Evolutionary conservation across 2,888 invertebrate species (phyloP).

Genomic region (Chrysomela aeneicollis): DNA sequence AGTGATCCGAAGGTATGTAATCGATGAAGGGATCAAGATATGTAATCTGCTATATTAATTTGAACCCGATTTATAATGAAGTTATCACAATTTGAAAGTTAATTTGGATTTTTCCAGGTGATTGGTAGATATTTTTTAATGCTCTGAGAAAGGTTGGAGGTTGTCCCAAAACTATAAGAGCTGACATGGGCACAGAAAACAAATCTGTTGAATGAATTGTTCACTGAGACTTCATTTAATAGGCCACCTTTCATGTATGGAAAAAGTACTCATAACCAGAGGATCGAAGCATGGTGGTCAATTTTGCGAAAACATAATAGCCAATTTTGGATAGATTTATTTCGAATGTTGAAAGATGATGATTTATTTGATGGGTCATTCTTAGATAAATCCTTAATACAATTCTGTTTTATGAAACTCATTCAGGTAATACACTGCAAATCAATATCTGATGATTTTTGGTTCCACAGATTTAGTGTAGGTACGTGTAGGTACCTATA

Average conservation of each 20-base stretch:
- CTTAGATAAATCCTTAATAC: constrained; percentile 27
- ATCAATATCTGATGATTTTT: no score
- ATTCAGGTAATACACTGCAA: no score
- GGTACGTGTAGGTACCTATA: no score
- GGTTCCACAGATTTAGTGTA: no score
- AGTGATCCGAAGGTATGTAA: constrained; percentile 25
- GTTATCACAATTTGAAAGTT: neutral
- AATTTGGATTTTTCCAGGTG: constrained; percentile 13
- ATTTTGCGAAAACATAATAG: constrained; percentile 21
- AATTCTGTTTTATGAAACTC: constrained; percentile 27
- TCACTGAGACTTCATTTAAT: neutral
- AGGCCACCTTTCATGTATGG: constrained; percentile 25
- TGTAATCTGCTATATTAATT: constrained; percentile 1
- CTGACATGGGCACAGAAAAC: constrained; percentile 20
- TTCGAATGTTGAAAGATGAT: constrained; percentile 25
- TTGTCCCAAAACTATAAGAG: constrained; percentile 9
- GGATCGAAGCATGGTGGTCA: constrained; percentile 27
- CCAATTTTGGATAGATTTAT: constrained; percentile 28
- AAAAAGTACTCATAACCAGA: constrained; percentile 23
- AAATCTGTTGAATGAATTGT: constrained; percentile 1
- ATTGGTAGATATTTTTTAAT: constrained; percentile 22
- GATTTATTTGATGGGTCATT: constrained; percentile 25
- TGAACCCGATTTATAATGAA: neutral
- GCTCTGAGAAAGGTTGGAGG: constrained; percentile 6
- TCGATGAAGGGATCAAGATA: neutral